These are phyloP conservation scores for Sceloporus undulatus DNA, from an alignment of 2,113 vertebrate species.

Conservation along the genomic window DNA sequence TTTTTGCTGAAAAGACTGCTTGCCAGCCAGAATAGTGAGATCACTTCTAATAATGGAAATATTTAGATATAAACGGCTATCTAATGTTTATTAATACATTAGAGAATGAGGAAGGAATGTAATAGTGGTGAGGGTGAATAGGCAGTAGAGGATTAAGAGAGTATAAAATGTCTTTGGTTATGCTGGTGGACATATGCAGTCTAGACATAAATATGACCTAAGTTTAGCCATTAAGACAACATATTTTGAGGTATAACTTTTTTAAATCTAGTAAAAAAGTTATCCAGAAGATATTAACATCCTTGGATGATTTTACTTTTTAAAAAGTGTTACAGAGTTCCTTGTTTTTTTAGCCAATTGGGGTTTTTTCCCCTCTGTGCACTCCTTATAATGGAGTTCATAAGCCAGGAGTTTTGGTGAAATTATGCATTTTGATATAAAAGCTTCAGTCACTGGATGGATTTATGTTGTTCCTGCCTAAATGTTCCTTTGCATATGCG, in stretches of 20 bases:
- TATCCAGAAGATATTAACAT: constrained; percentile 26
- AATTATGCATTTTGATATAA: no score
- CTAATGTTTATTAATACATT: constrained; percentile 43
- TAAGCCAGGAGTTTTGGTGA: no score
- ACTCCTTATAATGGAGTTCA: no score
- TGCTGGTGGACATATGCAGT: constrained; percentile 53
- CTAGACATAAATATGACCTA: constrained; percentile 58
- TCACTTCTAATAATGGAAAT: constrained; percentile 57
- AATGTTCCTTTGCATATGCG: no score
- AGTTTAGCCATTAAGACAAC: constrained; percentile 48
- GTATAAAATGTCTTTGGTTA: constrained; percentile 62
- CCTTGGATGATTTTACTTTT: constrained; percentile 33
- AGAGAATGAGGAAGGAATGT: constrained; percentile 35
- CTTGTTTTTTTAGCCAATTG: background rate
- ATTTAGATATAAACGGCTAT: constrained; percentile 23
- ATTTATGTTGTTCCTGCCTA: no score
- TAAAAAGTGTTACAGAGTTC: background rate
- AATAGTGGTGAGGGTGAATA: background rate
- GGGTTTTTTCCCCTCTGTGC: no score
- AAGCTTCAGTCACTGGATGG: no score
- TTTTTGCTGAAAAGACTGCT: background rate
- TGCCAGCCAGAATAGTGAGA: constrained; percentile 42
- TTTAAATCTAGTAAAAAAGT: constrained; percentile 29
- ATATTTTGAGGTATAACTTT: constrained; percentile 31
- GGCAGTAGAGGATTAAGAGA: constrained; percentile 6